Evolutionary conservation across 2,888 invertebrate species (phyloP), one percentile per base, ranked within the genome.

Genomic region (Automeris io): DNA sequence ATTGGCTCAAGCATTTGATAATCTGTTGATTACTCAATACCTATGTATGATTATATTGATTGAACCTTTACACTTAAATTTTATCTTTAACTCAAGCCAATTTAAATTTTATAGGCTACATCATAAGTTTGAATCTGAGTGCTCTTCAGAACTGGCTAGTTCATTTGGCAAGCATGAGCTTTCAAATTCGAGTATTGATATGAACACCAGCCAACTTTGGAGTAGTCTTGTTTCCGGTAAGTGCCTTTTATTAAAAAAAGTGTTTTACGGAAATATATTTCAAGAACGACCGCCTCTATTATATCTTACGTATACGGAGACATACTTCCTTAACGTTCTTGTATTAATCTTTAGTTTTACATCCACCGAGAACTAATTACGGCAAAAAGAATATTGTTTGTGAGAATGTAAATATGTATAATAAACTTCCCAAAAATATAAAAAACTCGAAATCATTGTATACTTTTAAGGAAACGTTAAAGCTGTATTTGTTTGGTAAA

Each of bases 111-210:
- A 18, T 32, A 18, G 21, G n/a, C 8, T 32, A 9, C 13, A 11
- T 16, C 22, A 22, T 22, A 23, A 29, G 41, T 37, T 23, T 40
- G 33, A 34, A 18, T 37, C 37, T 12, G 29, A 18, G 23, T 37
- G 23, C 21, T 29, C 33, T 9, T 22, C 31, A 38, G 18, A 29
- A 33, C 55, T 52, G 51, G 47, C 51, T 41, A 51, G 61, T 54
- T 62, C 50, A 59, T 61, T 64, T 62, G 66, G 64, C 63, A 59
- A 57, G 54, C 51, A 42, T 37, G 37, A 44, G 51, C 48, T 56
- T 56, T 54, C 54, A 49, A 51, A 51, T 54, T 51, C 49, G 45
- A 57, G 58, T 54, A 51, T 53, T 51, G 57, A 57, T 47, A 43
- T 54, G 54, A 57, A 51, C 43, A 49, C 49, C 42, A 53, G 59